Percentiles rank a stretch among this genome's conserved stretches.
phyloP scores from a whole-genome alignment of 2,888 invertebrate genomes.

The Amiota mariae region DNA sequence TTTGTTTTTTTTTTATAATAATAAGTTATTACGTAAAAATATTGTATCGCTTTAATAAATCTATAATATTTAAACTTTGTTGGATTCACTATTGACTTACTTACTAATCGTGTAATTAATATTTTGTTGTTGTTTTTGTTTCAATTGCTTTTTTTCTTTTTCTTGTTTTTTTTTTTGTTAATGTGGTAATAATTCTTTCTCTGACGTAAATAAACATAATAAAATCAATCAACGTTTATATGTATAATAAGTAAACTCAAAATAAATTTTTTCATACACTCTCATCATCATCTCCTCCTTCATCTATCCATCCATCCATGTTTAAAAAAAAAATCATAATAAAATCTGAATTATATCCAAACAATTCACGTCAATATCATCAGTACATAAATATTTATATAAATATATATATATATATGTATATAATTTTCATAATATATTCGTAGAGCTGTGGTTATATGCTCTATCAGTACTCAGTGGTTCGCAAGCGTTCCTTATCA shows the following conservation, averaged over 20 bases:
- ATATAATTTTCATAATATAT: too few relatives aligned
- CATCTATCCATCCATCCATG: too few relatives aligned
- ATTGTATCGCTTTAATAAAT: slow-evolving; percentile 26
- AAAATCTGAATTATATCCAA: slow-evolving; percentile 22
- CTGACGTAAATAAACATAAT: slow-evolving; percentile 52
- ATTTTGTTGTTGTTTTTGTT: slow-evolving; percentile 4
- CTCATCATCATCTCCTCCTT: too few relatives aligned
- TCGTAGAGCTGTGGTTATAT: too few relatives aligned
- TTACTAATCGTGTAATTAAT: slow-evolving; percentile 36
- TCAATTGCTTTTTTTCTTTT: background rate
- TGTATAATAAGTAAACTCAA: background rate
- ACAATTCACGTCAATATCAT: slow-evolving; percentile 37
- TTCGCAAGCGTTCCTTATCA: slow-evolving; percentile 63
- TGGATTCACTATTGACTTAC: slow-evolving; percentile 56
- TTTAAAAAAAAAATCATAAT: background rate
- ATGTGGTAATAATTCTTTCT: slow-evolving; percentile 33
- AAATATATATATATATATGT: background rate
- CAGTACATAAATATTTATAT: slow-evolving; percentile 26
- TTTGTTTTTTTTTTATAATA: slow-evolving; percentile 51
- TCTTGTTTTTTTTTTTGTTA: background rate
- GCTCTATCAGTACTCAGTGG: slow-evolving; percentile 65
- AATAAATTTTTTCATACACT: background rate
- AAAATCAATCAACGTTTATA: slow-evolving; percentile 39
- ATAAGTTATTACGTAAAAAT: slow-evolving; percentile 70
- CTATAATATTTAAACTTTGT: slow-evolving; percentile 38